phyloP scores from a whole-genome alignment of 2,888 invertebrate genomes.

The Podabrus alpinus region DNA sequence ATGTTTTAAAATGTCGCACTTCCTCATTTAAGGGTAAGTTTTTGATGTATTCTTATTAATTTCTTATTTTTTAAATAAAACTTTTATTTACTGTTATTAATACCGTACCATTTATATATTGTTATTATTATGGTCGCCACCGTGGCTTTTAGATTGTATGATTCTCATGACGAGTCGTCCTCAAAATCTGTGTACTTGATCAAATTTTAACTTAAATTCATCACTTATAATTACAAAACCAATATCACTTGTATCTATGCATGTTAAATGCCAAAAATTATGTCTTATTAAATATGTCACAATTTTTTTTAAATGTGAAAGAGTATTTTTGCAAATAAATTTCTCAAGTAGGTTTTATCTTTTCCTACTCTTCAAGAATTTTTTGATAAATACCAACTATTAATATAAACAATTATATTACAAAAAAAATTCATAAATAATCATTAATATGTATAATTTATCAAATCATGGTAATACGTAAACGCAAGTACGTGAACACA shows the following conservation, averaged over 20 bases:
- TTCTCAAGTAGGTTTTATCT: background rate
- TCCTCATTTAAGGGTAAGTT: constrained; percentile 10
- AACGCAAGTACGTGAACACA: constrained; percentile 25
- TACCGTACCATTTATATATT: background rate
- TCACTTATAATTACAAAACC: background rate
- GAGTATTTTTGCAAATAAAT: background rate
- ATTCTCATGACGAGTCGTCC: background rate
- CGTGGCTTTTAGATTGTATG: constrained; percentile 42
- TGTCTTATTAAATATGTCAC: background rate
- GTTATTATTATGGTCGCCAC: constrained; percentile 46
- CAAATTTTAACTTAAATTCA: background rate
- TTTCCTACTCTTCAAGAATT: background rate
- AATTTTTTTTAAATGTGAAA: background rate
- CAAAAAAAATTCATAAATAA: constrained; percentile 2
- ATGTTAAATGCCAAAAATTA: background rate
- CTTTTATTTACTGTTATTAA: constrained; percentile 36
- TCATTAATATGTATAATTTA: constrained; percentile 19
- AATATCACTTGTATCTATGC: background rate
- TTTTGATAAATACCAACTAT: background rate
- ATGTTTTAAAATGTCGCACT: constrained; percentile 15
- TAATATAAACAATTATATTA: too few species aligned
- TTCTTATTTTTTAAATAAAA: constrained; percentile 7
- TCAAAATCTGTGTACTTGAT: background rate
- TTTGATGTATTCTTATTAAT: background rate
- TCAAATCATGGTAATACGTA: constrained; percentile 10